Base-by-base conservation (phyloP, 2,113 vertebrate genomes). In the Salvelinus alpinus region DNA sequence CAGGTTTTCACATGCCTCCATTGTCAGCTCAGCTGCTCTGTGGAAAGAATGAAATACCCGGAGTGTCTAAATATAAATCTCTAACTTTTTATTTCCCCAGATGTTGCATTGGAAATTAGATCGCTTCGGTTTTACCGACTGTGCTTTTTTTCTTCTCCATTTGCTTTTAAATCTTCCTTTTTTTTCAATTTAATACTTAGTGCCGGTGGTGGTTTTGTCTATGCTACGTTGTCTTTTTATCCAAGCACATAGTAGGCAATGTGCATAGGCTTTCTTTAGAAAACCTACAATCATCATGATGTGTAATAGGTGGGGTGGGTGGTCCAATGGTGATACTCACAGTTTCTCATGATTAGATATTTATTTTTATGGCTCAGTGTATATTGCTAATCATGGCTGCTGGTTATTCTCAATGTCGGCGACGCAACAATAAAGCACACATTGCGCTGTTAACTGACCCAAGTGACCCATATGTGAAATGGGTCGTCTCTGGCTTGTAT, bases 31-130 rank as follows among this genome's bases (percentile, higher is more conserved):
- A 76, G 80, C 75, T 83, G 70, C 65, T 60, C 71, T 74, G 38
- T 54, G 38, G 38, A 22, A 22, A 14, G 5, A 67, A 47, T 4
- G 0, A 47, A n/a, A 16, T n/a, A 47, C 34, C 1, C 70, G 9
- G 7, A 44, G 38, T 9, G 0, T 44, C 38, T 44, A 44, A 44
- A 44, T 44, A 44, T 44, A 44, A 0, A 44, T 44, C 9, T 44
- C 2, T 11, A 0, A 44, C 38, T 9, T 44, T 91, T 89, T 87
- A 89, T 89, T 85, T 90, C 85, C 88, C 87, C 82, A 89, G 88
- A 90, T 87, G 84, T 89, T 87, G 72, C 75, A 70, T 72, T 68
- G 74, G 69, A 78, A 80, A 84, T 80, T 84, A 86, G 88, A 92
- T 38, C 7, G 2, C 38, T 90, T 86, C 77, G 83, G 87, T 82